These are phyloP conservation scores for Falco columbarius DNA, from an alignment of 2,797 vertebrate species.

Conservation along the genomic window DNA sequence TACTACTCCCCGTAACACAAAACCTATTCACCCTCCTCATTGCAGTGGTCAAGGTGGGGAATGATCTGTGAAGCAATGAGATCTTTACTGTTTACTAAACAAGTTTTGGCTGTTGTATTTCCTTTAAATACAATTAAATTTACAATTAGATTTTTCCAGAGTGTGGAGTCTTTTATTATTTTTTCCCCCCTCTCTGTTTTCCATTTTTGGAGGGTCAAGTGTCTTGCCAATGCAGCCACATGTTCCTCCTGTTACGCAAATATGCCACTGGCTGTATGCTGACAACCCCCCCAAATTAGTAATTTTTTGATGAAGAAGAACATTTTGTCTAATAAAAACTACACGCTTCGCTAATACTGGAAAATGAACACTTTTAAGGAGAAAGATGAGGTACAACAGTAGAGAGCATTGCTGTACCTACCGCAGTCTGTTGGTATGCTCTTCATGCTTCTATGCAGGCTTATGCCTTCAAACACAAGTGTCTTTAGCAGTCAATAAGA, in stretches of 20 bases:
- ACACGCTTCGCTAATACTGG: not conserved
- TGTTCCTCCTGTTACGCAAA: not conserved
- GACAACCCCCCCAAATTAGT: not conserved
- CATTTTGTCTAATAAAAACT: not conserved
- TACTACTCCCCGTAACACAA: not conserved
- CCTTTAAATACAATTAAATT: not conserved
- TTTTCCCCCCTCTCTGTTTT: not conserved
- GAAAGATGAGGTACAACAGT: not conserved
- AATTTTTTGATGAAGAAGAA: not conserved
- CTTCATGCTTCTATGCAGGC: not conserved
- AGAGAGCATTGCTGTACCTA: not conserved
- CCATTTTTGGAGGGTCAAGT: not conserved
- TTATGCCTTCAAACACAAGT: constrained; percentile 19
- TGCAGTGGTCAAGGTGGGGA: not conserved
- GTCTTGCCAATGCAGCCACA: not conserved
- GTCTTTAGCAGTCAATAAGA: not conserved
- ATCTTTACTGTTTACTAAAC: not conserved
- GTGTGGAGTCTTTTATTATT: not conserved
- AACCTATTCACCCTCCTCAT: not conserved
- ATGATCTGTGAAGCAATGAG: not conserved
- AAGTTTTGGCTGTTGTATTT: not conserved
- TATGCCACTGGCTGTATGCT: not conserved
- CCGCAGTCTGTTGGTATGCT: not conserved
- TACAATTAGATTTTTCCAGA: not conserved
- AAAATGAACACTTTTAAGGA: not conserved